These are phyloP conservation scores for Aepyceros melampus DNA, from an alignment of 2,113 vertebrate species.

Conservation along the genomic window DNA sequence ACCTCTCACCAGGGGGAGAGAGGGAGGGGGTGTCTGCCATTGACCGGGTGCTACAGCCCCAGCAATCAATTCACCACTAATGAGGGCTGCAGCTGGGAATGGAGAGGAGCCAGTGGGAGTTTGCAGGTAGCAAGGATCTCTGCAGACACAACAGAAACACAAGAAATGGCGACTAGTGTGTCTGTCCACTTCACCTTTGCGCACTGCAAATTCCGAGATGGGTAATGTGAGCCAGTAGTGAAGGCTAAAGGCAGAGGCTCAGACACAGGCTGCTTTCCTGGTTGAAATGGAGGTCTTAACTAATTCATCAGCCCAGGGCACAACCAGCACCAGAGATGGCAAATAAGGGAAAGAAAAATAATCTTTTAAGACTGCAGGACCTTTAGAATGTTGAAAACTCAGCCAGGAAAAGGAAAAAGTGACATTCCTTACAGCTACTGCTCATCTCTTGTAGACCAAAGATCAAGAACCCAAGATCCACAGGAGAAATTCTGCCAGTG, in stretches of 20 bases:
- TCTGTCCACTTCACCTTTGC: background rate
- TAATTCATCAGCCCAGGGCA: background rate
- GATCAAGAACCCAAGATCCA: background rate
- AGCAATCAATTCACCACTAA: slow-evolving; percentile 68
- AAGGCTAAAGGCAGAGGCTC: background rate
- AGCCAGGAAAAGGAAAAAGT: background rate
- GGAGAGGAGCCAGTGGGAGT: slow-evolving; percentile 36
- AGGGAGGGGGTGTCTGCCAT: background rate
- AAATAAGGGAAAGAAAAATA: background rate
- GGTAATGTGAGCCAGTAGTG: background rate
- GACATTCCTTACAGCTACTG: background rate
- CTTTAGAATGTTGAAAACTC: background rate
- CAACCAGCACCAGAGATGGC: background rate
- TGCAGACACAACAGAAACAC: background rate
- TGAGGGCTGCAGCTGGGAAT: slow-evolving; percentile 36
- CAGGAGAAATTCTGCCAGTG: background rate
- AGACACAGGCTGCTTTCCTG: background rate
- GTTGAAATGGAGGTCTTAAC: background rate
- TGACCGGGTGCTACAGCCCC: slow-evolving; percentile 47
- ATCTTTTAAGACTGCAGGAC: background rate
- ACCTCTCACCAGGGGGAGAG: background rate
- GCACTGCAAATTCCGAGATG: accelerated
- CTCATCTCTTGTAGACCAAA: background rate
- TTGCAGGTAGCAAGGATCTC: background rate
- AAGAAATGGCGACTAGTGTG: background rate